Base-by-base conservation (phyloP, 2,797 vertebrate species). In the Gadopsis bispinosus region DNA sequence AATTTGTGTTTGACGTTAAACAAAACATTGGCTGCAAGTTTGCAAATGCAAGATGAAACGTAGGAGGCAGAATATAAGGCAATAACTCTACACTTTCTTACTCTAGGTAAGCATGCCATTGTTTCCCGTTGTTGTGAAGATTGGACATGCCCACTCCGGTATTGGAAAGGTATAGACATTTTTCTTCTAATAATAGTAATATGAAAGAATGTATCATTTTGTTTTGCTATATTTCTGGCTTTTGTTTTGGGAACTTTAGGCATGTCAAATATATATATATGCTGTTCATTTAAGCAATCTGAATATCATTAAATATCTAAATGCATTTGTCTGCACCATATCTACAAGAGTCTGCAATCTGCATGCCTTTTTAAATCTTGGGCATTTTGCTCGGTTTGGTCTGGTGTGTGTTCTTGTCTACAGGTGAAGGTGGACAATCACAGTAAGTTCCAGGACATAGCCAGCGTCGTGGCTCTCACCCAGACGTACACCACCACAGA, bases 371-470 rank as follows among this genome's bases (percentile, higher is more conserved):
- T 37, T 41, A 39, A 35, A 53, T 45, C 5, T 20, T 7, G 10
- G 14, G 17, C 45, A 59, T 61, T 56, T 48, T 45, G 3, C 55
- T 45, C 1, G 2, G 20, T 26, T 4, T 26, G 31, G 1, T 71
- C 65, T 73, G 56, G 10, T n/a, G n/a, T 22, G n/a, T 73, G 5
- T 63, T 17, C 50, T 17, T 83, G 37, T 53, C 53, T 71, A 1
- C 81, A 99, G 98, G 97, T 99, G 88, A 99, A 99, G 90, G 97
- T 98, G 82, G 97, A 99, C 84, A 98, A 98, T 93, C 98, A 99
- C 94, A 97, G 95, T 79, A 98, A 99, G 95, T 99, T 99, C 95
- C 98, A 99, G 96, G 98, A 99, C 92, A 98, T 99, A 79, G 97
- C 97, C 86, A 99, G 98, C 37, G 97, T 99, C 55, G 97, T 99